These are phyloP conservation scores for Amblyraja radiata DNA, from an alignment of 2,797 vertebrate genomes.

Conservation along the genomic window DNA sequence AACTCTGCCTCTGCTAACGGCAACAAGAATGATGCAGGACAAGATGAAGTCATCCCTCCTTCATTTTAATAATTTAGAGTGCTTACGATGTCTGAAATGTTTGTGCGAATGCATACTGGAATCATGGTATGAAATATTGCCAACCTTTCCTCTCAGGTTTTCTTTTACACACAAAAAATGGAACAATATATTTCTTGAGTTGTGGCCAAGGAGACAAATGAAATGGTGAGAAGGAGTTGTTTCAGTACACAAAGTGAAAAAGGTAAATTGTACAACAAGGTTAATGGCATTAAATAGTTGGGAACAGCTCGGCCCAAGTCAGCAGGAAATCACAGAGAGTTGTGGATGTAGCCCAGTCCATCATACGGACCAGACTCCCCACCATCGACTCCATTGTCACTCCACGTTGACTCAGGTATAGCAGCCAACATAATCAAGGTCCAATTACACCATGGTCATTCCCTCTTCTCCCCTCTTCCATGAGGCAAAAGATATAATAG, in stretches of 20 bases:
- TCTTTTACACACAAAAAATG: neutral
- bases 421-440: no score
- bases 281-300: neutral
- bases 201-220: neutral
- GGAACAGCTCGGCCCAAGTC: no score
- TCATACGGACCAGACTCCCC: no score
- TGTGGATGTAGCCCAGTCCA: no score
- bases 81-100: neutral
- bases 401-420: no score
- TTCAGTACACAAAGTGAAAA: neutral
- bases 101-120: neutral
- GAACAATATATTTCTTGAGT: neutral
- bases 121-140: neutral
- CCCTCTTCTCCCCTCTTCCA: no score
- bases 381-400: no score
- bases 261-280: neutral
- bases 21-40: neutral
- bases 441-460: no score
- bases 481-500: no score
- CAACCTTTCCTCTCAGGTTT: neutral
- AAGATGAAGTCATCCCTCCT: neutral
- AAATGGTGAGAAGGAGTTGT: neutral
- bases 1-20: neutral
- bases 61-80: neutral
- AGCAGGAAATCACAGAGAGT: no score